A percentile compares a stretch with the other conserved stretches of the same genome.
Conservation (phyloP, 2,888 invertebrate species). For the Hirtodrosophila alboralis region DNA sequence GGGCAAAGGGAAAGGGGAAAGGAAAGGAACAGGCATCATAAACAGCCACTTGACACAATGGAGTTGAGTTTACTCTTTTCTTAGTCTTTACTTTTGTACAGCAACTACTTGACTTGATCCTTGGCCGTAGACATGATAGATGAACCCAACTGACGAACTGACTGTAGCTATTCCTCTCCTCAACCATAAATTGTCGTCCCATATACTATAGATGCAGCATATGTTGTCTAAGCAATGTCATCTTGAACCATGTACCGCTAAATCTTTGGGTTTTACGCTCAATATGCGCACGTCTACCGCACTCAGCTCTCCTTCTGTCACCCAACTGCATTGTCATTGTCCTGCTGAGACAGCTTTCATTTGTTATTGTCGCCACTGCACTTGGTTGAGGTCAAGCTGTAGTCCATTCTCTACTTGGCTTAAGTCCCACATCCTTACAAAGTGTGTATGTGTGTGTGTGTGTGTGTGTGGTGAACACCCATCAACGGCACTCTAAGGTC, state of each 20-base stretch:
- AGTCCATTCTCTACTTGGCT: constrained; percentile 11
- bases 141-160: constrained; percentile 54
- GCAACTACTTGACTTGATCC: constrained; percentile 46
- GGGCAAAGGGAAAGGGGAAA: not conserved
- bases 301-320: not conserved
- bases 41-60: constrained; percentile 61
- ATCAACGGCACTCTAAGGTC: constrained; percentile 42
- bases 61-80: constrained; percentile 23
- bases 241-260: constrained; percentile 71
- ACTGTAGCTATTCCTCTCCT: constrained; percentile 10
- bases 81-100: not conserved
- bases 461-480: constrained; percentile 29
- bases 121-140: constrained; percentile 64
- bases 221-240: constrained; percentile 62
- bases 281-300: constrained; percentile 47
- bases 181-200: constrained; percentile 49
- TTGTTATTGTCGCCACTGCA: constrained; percentile 78
- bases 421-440: constrained; percentile 20
- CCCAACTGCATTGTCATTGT: constrained; percentile 49
- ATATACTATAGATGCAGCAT: constrained; percentile 55
- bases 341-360: constrained; percentile 60
- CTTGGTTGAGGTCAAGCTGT: constrained; percentile 62
- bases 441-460: constrained; percentile 1
- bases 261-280: constrained; percentile 74
- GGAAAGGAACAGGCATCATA: constrained; percentile 50